These are phyloP conservation scores for Heterodera carotae DNA, from an alignment of 1,140 invertebrate species.

Conservation along the genomic window DNA sequence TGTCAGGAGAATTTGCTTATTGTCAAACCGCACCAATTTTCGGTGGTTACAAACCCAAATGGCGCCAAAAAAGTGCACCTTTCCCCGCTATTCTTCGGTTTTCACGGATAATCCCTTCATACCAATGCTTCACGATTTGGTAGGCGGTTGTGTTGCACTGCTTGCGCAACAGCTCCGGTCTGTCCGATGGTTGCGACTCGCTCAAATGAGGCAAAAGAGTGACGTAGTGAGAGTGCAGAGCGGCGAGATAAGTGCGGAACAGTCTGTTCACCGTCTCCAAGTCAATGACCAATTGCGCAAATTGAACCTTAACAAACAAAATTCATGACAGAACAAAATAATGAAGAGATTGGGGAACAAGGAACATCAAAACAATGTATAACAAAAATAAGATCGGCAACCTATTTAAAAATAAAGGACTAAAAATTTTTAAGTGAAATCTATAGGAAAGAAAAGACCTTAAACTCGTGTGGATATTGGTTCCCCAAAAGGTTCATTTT, in stretches of 20 bases:
- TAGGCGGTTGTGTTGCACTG: constrained; percentile 44
- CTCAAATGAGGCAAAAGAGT: constrained; percentile 43
- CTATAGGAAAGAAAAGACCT: constrained; percentile 38
- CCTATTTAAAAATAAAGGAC: constrained; percentile 14
- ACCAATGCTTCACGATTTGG: constrained; percentile 54
- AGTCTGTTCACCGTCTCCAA: constrained; percentile 45
- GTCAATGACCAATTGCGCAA: constrained; percentile 40
- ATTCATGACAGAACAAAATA: neutral
- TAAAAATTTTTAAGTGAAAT: constrained; percentile 29
- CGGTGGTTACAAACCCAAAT: too few species aligned
- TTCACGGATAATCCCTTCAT: neutral
- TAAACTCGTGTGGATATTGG: constrained; percentile 45
- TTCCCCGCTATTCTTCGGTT: too few species aligned
- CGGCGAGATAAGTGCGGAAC: constrained; percentile 41
- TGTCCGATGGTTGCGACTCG: constrained; percentile 38
- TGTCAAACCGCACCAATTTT: too few species aligned
- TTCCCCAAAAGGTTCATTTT: constrained; percentile 44
- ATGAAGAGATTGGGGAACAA: too few species aligned
- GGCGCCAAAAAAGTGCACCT: too few species aligned
- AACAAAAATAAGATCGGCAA: too few species aligned
- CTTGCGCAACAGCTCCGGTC: constrained; percentile 48
- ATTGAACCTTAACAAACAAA: constrained; percentile 45
- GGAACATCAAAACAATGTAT: too few species aligned
- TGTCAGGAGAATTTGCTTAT: too few species aligned
- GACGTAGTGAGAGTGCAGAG: constrained; percentile 35